These are phyloP conservation scores for Varanus salvator DNA, from an alignment of 2,113 vertebrate species.

Conservation along the genomic window DNA sequence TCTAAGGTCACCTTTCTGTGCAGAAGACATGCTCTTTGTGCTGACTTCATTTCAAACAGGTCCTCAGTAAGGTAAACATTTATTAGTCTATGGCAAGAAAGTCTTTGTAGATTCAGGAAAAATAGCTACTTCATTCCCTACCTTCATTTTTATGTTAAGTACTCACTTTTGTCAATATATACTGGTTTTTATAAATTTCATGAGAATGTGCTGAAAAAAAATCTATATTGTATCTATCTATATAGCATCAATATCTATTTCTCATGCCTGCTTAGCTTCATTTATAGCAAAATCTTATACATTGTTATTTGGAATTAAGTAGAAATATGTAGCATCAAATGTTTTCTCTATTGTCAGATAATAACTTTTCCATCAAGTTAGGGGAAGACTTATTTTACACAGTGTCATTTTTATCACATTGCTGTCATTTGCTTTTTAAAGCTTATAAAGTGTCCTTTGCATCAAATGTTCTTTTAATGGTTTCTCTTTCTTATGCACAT, in stretches of 20 bases:
- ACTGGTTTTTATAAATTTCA: slow-evolving; percentile 15
- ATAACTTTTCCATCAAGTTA: neutral
- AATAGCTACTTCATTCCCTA: neutral
- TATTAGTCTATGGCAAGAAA: neutral
- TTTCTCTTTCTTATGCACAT: neutral
- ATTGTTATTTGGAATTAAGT: too few species aligned
- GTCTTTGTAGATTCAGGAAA: too few species aligned
- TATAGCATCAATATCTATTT: too few species aligned
- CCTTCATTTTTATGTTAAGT: slow-evolving; percentile 14
- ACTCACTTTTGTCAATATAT: neutral
- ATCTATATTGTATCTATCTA: neutral
- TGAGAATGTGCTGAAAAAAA: neutral
- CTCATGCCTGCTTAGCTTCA: neutral
- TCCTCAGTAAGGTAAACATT: slow-evolving; percentile 37
- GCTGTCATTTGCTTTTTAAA: slow-evolving; percentile 14
- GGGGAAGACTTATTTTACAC: slow-evolving; percentile 15
- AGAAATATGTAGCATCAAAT: neutral
- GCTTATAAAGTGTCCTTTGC: neutral
- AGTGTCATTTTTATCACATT: slow-evolving; percentile 11
- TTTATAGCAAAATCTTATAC: neutral
- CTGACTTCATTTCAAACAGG: slow-evolving; percentile 9
- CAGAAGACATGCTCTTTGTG: neutral
- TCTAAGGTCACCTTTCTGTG: slow-evolving; percentile 8
- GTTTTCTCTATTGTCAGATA: slow-evolving; percentile 16
- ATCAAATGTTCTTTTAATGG: slow-evolving; percentile 6